Evolutionary conservation across 1,140 invertebrate genomes (phyloP).

Genomic region (Procambarus virginalis): DNA sequence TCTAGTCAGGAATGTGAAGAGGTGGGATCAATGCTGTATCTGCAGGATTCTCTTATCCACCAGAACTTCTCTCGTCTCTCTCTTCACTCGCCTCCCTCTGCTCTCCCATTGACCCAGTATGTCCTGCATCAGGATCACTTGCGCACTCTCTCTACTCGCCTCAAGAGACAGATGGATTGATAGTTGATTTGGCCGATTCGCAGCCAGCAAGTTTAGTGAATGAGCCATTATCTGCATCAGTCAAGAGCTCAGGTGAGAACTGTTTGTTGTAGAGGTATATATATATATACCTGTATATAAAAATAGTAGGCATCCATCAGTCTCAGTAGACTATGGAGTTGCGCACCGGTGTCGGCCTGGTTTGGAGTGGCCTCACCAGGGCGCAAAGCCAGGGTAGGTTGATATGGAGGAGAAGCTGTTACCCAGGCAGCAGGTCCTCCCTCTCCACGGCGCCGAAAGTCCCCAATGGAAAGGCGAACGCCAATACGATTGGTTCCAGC

Average conservation of each 20-base stretch:
- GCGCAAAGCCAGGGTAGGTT: no score
- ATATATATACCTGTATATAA: no score
- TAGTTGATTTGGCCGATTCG: not conserved
- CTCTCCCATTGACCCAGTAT: constrained; percentile 19
- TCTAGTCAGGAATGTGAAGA: not conserved
- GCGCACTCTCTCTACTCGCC: constrained; percentile 1
- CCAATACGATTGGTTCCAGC: no score
- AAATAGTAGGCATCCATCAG: no score
- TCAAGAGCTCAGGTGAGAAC: constrained; percentile 19
- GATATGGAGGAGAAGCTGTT: no score
- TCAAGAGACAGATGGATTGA: not conserved
- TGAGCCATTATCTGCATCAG: constrained; percentile 19
- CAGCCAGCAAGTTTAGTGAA: constrained; percentile 14
- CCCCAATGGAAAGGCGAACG: no score
- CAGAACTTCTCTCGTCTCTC: constrained; percentile 22
- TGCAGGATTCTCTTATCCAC: constrained; percentile 10
- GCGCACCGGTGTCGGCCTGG: no score
- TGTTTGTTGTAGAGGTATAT: no score
- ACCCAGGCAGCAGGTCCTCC: no score
- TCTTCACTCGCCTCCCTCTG: constrained; percentile 25
- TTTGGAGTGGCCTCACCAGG: no score
- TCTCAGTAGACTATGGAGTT: no score
- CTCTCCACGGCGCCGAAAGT: no score
- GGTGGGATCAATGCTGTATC: not conserved
- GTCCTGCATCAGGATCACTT: not conserved